Evolutionary conservation across 2,797 vertebrate species (phyloP).

Genomic region (Gymnothorax javanicus): DNA sequence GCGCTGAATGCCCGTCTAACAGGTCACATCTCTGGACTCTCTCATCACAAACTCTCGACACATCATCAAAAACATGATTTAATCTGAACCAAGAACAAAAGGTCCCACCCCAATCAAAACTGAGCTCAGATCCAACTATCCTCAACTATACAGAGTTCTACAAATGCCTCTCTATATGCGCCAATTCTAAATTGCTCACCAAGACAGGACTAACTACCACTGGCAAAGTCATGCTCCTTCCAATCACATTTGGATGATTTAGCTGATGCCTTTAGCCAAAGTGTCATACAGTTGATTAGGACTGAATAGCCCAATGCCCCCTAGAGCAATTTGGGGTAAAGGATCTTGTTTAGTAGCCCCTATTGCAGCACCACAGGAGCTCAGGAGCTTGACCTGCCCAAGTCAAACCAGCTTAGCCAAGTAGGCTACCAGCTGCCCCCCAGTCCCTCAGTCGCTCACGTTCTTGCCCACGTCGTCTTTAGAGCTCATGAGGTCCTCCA

Average conservation of each 20-base stretch:
- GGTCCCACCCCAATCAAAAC: slow-evolving; percentile 72
- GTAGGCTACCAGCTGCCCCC: neutral
- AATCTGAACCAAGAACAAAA: neutral
- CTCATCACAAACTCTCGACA: neutral
- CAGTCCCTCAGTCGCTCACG: slow-evolving; percentile 57
- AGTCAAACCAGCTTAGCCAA: too few relatives aligned
- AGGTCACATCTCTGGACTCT: neutral
- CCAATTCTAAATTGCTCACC: slow-evolving; percentile 62
- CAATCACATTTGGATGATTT: too few relatives aligned
- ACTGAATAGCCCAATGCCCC: too few relatives aligned
- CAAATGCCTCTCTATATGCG: slow-evolving; percentile 29
- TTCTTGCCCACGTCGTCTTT: slow-evolving; percentile 84
- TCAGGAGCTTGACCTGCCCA: too few relatives aligned
- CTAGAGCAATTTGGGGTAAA: too few relatives aligned
- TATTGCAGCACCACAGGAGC: too few relatives aligned
- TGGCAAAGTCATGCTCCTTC: slow-evolving; percentile 65
- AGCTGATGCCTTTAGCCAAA: too few relatives aligned
- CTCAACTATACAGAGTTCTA: slow-evolving; percentile 64
- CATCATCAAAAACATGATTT: neutral
- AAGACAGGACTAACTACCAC: neutral
- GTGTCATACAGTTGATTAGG: too few relatives aligned
- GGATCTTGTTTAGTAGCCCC: too few relatives aligned
- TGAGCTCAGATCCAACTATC: slow-evolving; percentile 76
- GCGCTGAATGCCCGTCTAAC: neutral
- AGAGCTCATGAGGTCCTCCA: slow-evolving; percentile 84